Conservation (phyloP, 2,113 vertebrate genomes). For the Arizona elegans region DNA sequence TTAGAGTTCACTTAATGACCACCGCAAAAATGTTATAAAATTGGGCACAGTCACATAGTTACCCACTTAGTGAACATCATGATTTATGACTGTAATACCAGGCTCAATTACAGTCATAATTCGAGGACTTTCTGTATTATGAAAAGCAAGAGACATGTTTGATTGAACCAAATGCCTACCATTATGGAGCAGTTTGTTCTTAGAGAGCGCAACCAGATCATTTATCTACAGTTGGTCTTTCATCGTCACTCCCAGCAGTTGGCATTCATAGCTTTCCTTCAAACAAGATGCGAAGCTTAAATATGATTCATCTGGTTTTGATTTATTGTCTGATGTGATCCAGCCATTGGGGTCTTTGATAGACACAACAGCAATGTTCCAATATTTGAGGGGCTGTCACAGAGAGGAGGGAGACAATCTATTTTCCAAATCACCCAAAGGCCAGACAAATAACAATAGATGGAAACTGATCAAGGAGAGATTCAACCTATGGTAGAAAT, state of each 20-base stretch:
- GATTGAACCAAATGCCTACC: background rate
- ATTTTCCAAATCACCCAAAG: too few species aligned
- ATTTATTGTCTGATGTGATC: background rate
- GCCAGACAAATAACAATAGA: too few species aligned
- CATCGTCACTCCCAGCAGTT: background rate
- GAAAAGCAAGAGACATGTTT: background rate
- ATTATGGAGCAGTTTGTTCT: background rate
- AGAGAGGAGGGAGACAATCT: too few species aligned
- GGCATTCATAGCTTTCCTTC: background rate
- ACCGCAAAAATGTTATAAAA: background rate
- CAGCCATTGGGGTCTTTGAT: background rate
- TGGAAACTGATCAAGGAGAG: too few species aligned
- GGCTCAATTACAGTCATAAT: background rate
- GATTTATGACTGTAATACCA: background rate
- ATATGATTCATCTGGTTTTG: background rate
- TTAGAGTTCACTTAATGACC: background rate
- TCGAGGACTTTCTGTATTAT: background rate
- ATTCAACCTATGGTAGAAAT: too few species aligned
- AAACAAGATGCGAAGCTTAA: background rate
- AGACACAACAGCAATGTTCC: too few species aligned
- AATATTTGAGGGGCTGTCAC: too few species aligned
- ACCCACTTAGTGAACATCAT: background rate
- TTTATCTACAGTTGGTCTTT: background rate
- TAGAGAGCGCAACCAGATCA: background rate
- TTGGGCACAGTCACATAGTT: background rate